These are phyloP conservation scores for Ectemnius lituratus DNA, from an alignment of 2,888 invertebrate genomes.

Conservation along the genomic window DNA sequence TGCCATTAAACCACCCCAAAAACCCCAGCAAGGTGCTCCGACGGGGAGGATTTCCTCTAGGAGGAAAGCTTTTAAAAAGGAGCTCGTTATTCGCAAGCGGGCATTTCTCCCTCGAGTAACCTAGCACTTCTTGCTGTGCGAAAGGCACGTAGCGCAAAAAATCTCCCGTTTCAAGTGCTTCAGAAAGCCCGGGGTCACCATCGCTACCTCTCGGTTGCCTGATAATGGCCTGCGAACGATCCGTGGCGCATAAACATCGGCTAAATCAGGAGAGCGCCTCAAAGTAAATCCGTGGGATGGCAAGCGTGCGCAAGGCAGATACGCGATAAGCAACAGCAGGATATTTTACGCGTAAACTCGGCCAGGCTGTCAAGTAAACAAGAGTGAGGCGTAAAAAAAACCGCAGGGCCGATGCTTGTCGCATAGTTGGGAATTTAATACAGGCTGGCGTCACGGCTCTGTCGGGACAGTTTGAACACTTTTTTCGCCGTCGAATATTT, in stretches of 20 bases:
- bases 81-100: no score
- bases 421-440: constrained; percentile 21
- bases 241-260: neutral
- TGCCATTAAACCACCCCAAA: neutral
- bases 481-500: constrained; percentile 1
- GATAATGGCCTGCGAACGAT: neutral
- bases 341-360: neutral
- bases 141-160: no score
- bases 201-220: neutral
- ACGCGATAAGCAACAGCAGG: neutral
- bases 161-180: no score
- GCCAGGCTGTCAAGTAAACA: neutral
- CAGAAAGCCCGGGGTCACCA: neutral
- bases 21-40: no score
- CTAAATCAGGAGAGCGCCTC: neutral
- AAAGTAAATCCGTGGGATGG: neutral
- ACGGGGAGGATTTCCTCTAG: no score
- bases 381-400: neutral
- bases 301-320: neutral
- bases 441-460: neutral
- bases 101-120: no score
- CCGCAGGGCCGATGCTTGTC: neutral
- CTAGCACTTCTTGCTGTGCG: no score
- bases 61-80: no score
- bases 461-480: neutral